These are phyloP conservation scores for Rhopalosiphum maidis DNA, from an alignment of 1,140 invertebrate species.

Conservation along the genomic window DNA sequence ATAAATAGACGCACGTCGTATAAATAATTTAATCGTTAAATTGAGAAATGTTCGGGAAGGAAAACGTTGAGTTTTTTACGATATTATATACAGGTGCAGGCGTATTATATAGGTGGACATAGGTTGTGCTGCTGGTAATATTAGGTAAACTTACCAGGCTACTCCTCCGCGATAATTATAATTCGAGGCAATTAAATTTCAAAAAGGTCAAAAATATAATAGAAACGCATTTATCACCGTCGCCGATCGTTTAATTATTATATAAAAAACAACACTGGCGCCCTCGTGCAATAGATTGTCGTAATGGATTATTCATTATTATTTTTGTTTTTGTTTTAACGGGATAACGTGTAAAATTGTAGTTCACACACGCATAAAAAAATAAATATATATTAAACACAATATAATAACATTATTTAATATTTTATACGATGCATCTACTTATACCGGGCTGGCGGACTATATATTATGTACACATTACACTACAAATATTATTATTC, in stretches of 20 bases:
- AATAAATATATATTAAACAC: not conserved
- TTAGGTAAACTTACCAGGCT: not conserved
- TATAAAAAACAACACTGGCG: not conserved
- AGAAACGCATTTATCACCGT: conserved; percentile 28
- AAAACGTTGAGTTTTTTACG: not conserved
- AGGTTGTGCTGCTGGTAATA: not conserved
- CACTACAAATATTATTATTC: conserved; percentile 1
- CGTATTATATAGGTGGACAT: not conserved
- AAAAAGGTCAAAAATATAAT: conserved; percentile 16
- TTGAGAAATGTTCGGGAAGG: not conserved
- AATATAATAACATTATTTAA: not conserved
- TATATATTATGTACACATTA: not conserved
- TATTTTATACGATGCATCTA: not conserved
- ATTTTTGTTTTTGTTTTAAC: not conserved
- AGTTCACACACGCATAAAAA: not conserved
- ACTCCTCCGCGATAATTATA: conserved; percentile 12
- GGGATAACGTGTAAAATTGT: not conserved
- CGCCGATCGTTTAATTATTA: conserved; percentile 32
- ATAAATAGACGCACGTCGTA: not conserved
- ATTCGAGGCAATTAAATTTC: conserved; percentile 25
- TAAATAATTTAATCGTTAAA: not conserved
- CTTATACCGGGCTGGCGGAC: not conserved
- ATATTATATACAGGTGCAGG: not conserved
- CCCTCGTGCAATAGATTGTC: not conserved
- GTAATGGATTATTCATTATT: not conserved